Evolutionary conservation across 2,797 vertebrate genomes (phyloP).

Genomic region (Danio jaintianensis): DNA sequence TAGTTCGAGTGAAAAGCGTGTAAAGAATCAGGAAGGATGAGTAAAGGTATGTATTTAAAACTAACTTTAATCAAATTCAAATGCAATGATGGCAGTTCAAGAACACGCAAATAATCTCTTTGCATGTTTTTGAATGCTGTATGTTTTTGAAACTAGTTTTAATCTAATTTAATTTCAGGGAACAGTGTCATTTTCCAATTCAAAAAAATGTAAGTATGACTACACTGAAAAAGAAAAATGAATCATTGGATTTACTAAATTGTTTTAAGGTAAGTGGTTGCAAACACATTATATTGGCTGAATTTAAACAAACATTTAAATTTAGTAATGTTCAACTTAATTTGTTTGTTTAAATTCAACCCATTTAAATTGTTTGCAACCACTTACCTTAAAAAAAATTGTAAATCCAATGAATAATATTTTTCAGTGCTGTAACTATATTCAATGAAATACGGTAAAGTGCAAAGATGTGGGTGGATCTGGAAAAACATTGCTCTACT

Average conservation of each 20-base stretch:
- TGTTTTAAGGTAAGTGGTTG: no score
- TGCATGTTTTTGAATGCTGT: conserved; percentile 1
- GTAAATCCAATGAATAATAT: no score
- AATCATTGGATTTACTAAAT: no score
- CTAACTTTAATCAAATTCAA: neutral
- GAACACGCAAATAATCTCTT: neutral
- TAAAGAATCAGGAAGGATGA: neutral
- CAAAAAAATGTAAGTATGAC: neutral
- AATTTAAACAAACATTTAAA: no score
- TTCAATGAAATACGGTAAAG: conserved; percentile 17
- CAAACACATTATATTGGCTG: no score
- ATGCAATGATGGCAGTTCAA: conserved; percentile 9
- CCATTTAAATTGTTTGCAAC: no score
- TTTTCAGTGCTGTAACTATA: neutral
- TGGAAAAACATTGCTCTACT: conserved; percentile 13
- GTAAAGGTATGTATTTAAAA: neutral
- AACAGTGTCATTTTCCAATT: neutral
- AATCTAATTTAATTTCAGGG: neutral
- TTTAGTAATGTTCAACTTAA: no score
- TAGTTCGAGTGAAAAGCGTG: neutral
- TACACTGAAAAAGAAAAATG: no score
- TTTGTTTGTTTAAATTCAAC: no score
- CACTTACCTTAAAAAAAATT: no score
- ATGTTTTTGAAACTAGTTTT: neutral
- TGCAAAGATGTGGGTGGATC: neutral